These are phyloP conservation scores for Tachycineta bicolor DNA, from an alignment of 2,113 vertebrate species.

Conservation along the genomic window DNA sequence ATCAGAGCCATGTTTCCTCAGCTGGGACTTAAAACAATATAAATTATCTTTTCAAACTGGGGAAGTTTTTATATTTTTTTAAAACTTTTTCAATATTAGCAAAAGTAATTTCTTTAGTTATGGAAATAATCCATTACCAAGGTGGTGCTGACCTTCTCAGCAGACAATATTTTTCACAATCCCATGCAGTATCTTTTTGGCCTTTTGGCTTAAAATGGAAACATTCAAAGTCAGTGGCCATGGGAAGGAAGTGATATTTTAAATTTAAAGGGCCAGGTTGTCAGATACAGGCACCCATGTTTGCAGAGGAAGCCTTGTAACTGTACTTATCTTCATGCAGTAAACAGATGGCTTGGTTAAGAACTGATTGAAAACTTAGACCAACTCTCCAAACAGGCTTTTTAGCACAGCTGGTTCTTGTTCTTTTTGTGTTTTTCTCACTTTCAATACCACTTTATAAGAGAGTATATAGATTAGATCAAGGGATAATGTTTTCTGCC, in stretches of 20 bases:
- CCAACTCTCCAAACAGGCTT: neutral
- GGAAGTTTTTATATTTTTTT: neutral
- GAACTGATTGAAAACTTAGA: conserved; percentile 25
- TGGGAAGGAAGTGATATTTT: conserved; percentile 1
- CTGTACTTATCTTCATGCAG: neutral
- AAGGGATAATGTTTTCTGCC: conserved; percentile 45
- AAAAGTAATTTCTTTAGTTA: neutral
- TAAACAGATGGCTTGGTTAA: conserved; percentile 32
- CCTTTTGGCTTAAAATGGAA: neutral
- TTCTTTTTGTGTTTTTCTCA: conserved; percentile 49
- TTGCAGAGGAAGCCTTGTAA: neutral
- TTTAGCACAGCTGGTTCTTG: conserved; percentile 42
- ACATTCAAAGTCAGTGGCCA: neutral
- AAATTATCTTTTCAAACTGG: conserved; percentile 31
- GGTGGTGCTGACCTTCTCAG: neutral
- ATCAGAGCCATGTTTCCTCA: conserved; percentile 23
- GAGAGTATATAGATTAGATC: conserved; percentile 39
- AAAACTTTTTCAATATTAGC: neutral
- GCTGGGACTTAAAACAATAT: conserved; percentile 38
- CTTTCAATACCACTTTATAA: conserved; percentile 39
- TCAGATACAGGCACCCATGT: neutral
- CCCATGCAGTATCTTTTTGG: neutral
- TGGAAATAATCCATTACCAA: conserved; percentile 5
- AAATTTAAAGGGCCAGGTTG: neutral
- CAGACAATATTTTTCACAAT: neutral